Base-by-base conservation (phyloP, 2,113 vertebrate species). In the Ramphastos sulfuratus region DNA sequence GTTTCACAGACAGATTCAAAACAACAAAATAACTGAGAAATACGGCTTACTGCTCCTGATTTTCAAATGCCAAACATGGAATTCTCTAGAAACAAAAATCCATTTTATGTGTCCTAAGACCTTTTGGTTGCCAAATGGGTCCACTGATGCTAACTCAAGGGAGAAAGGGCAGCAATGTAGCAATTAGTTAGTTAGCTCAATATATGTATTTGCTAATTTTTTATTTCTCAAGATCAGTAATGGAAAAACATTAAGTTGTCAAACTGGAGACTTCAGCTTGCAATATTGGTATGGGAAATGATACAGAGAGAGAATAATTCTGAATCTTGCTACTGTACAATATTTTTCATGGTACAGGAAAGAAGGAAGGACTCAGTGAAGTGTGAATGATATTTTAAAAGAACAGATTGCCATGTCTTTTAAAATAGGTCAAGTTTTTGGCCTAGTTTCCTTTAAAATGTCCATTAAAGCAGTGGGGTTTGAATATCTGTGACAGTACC, bases 381-480 rank as follows among this genome's bases (percentile, higher is more conserved):
- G 87, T 90, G 85, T 94, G 85, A 95, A 92, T 15, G 35, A 95
- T 95, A 84, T 91, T 90, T 96, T 88, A 94, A 96, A 90, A 95
- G 90, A 95, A 93, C 95, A 96, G 95, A 96, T 96, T 96, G 96
- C 80, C 70, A 50, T 86, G 76, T 86, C 85, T 93, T 94, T 96
- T 94, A 90, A 96, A 96, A 96, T 96, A 96, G 93, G 96, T 96
- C 94, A 96, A 70, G 59, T 95, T 96, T 95, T 93, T 96, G 94
- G 93, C 95, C 95, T 95, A 93, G 70, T 96, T 95, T 95, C 70
- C 39, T 76, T 90, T 74, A 65, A 21, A 91, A 35, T 79, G 76
- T 93, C 90, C 93, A 90, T 96, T 94, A 84, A 93, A 96, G 92
- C 92, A 93, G 90, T 77, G 70, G 12, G 11, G 13, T 86, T 93